Conservation (phyloP, 2,797 vertebrate species). For the Sebastes vulpes region DNA sequence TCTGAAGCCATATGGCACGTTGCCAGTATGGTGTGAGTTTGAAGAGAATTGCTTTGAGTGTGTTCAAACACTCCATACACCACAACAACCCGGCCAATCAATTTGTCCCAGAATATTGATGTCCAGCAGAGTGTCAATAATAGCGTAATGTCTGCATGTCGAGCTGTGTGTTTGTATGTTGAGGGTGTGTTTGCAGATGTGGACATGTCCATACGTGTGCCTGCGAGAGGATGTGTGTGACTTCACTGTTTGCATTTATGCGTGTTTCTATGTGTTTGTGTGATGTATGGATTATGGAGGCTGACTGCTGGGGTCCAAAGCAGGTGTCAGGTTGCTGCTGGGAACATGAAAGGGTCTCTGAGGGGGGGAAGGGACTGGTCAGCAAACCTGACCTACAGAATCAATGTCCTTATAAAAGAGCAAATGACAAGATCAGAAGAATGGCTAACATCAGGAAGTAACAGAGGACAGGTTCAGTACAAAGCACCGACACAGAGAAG, state of each 20-base stretch:
- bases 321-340: slow-evolving; percentile 81
- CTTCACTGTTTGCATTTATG: slow-evolving; percentile 15
- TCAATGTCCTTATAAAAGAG: slow-evolving; percentile 85
- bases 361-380: slow-evolving; percentile 58
- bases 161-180: slow-evolving; percentile 20
- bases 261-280: background rate
- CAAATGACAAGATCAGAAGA: slow-evolving; percentile 82
- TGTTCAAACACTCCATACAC: slow-evolving; percentile 14
- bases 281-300: slow-evolving; percentile 78
- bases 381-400: slow-evolving; percentile 78
- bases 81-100: slow-evolving; percentile 10
- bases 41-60: slow-evolving; percentile 5
- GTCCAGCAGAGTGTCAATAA: slow-evolving; percentile 24
- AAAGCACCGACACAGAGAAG: slow-evolving; percentile 11
- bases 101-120: slow-evolving; percentile 17
- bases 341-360: slow-evolving; percentile 83
- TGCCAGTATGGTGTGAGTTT: background rate
- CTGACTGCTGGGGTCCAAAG: slow-evolving; percentile 70
- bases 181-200: slow-evolving; percentile 49
- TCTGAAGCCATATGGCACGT: background rate
- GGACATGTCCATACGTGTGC: slow-evolving; percentile 16
- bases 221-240: slow-evolving; percentile 1
- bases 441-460: slow-evolving; percentile 53
- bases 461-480: slow-evolving; percentile 16
- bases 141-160: slow-evolving; percentile 6